Percentiles rank a stretch among this genome's conserved stretches.
These are phyloP conservation scores for Herpailurus yagouaroundi DNA, from an alignment of 2,113 vertebrate genomes.

Conservation along the genomic window DNA sequence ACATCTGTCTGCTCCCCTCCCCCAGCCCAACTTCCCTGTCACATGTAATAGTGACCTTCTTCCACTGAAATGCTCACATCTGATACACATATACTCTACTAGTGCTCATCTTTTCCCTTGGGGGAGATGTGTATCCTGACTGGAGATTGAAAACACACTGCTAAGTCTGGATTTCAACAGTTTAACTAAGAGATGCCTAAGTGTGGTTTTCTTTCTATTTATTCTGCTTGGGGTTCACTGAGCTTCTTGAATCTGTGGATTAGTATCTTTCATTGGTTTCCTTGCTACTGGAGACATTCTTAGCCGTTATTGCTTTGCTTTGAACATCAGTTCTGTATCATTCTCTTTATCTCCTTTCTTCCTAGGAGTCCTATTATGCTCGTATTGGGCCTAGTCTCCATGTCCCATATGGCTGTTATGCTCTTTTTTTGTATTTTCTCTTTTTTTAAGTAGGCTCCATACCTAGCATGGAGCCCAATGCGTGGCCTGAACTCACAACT, in stretches of 20 bases:
- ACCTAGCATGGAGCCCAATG: too few species aligned
- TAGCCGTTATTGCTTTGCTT: background rate
- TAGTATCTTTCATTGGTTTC: background rate
- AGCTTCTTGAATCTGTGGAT: slow-evolving; percentile 15
- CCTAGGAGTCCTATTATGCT: background rate
- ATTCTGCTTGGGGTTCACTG: background rate
- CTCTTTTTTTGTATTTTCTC: background rate
- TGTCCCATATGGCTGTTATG: background rate
- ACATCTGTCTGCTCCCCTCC: background rate
- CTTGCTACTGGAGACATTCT: background rate
- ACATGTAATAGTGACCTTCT: background rate
- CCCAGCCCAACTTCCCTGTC: background rate
- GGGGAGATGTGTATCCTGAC: background rate
- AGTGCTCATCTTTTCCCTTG: background rate
- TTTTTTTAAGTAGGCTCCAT: too few species aligned
- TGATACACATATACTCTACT: background rate
- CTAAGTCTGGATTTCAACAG: background rate
- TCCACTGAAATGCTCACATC: background rate
- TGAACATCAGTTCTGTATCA: background rate
- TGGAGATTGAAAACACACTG: background rate
- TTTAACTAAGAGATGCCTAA: background rate
- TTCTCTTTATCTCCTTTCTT: slow-evolving; percentile 1
- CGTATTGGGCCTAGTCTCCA: background rate
- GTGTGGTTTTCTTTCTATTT: background rate
- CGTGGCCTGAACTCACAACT: too few species aligned